Conservation (phyloP, 53 echinoderm and acorn worm species). For the Crossaster papposus region DNA sequence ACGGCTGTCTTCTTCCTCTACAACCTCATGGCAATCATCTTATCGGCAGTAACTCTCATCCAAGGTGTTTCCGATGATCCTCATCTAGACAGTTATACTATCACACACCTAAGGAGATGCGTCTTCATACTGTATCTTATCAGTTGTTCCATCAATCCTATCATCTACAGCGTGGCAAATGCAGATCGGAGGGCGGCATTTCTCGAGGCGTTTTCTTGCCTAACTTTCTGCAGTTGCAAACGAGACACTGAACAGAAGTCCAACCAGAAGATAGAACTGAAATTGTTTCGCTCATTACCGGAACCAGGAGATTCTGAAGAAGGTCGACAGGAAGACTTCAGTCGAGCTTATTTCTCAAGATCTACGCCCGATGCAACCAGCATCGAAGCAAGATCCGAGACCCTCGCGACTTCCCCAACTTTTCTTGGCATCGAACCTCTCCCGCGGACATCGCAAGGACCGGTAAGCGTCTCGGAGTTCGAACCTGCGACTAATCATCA, state of each 20-base stretch:
- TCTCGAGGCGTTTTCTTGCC: neutral
- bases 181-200: conserved; percentile 4
- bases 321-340: neutral
- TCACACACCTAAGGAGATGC: neutral
- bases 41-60: neutral
- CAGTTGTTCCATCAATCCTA: conserved; percentile 18
- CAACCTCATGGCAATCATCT: neutral
- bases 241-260: neutral
- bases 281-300: neutral
- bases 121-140: neutral
- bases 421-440: neutral
- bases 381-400: neutral
- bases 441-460: conserved; percentile 1
- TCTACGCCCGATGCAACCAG: neutral
- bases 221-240: neutral
- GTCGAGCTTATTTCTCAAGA: neutral
- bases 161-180: conserved; percentile 13
- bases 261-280: neutral
- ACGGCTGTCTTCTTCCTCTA: neutral
- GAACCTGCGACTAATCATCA: neutral
- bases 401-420: neutral
- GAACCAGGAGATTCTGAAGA: neutral
- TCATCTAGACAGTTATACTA: neutral
- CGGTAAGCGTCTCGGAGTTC: neutral
- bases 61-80: neutral